Base-by-base conservation (phyloP, 1,140 invertebrate species). In the Ips nitidus region DNA sequence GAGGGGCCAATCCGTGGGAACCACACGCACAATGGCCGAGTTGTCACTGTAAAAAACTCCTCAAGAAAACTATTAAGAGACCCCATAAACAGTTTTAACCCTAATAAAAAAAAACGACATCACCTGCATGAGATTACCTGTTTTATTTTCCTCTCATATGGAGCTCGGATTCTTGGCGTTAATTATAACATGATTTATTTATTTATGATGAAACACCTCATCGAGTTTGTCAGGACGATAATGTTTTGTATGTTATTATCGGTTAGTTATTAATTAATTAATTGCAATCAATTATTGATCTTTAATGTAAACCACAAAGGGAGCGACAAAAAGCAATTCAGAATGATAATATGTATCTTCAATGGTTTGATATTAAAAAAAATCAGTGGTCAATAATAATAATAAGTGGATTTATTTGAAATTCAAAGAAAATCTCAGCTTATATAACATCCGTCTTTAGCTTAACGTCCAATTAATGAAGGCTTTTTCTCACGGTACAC, bases 1-100 rank as follows among this genome's bases (percentile, higher is more conserved):
- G 57, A 61, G 66, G 58, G 58, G 57, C 43, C 58, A 43, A 60
- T 61, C 58, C 66, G 66, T 68, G 66, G 66, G 66, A 68, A 68
- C 42, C 39, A 8, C 56, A n/a, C 37, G 52, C 63, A 45, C 52
- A 36, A 61, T 61, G 40, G 57, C 53, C 66, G 65, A 59, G 52
- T 8, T 59, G 57, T 61, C 66, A 61, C 45, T 41, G 57, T 60
- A 61, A 68, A 68, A 68, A 68, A 68, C 50, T 61, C 45, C 58
- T 68, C 38, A 68, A 59, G 56, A 52, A 59, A 60, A 60, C 66
- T 60, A 68, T 61, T 68, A 61, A 61, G 50, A 67, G 38, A 5
- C 39, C 43, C 45, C 65, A 59, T 67, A 67, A 67, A 59, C 56
- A 43, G 53, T 66, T 66, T 45, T 66, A 66, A 55, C 52, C 63